phyloP scores from a whole-genome alignment of 1,140 invertebrate genomes.

The Heliothis virescens region DNA sequence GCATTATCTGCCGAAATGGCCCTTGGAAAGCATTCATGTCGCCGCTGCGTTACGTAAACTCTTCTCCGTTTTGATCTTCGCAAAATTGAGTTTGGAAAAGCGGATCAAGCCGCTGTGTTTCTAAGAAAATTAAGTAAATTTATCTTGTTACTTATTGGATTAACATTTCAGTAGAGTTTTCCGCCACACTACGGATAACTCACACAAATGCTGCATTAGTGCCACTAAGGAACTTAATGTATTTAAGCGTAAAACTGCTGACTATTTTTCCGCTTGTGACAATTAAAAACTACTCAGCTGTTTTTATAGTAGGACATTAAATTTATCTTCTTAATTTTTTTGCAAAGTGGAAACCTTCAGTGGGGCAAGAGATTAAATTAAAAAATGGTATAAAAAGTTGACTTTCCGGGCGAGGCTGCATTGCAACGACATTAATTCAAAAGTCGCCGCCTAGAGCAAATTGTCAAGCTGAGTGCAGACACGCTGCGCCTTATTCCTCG shows the following conservation, averaged over 20 bases:
- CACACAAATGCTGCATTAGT: constrained; percentile 15
- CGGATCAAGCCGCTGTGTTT: constrained; percentile 36
- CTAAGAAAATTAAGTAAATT: constrained; percentile 46
- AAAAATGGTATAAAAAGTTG: constrained; percentile 53
- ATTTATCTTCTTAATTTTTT: constrained; percentile 55
- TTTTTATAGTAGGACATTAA: constrained; percentile 37
- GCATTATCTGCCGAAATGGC: constrained; percentile 70
- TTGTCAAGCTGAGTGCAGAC: constrained; percentile 52
- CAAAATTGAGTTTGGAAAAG: constrained; percentile 56
- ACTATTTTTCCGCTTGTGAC: constrained; percentile 25
- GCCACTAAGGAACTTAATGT: neutral
- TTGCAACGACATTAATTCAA: constrained; percentile 59
- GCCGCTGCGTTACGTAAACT: constrained; percentile 51
- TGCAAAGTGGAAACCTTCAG: constrained; percentile 46
- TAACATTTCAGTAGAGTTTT: constrained; percentile 34
- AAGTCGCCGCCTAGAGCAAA: constrained; percentile 48
- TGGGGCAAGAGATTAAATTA: constrained; percentile 53
- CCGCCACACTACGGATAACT: neutral
- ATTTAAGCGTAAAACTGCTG: constrained; percentile 9
- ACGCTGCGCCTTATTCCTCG: constrained; percentile 36
- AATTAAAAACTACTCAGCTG: constrained; percentile 44
- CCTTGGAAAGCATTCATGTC: constrained; percentile 60
- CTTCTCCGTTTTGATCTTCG: constrained; percentile 55
- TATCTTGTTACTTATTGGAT: constrained; percentile 38
- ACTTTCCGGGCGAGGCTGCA: constrained; percentile 50